Evolutionary conservation across 2,113 vertebrate species (phyloP).

Genomic region (Cariama cristata): DNA sequence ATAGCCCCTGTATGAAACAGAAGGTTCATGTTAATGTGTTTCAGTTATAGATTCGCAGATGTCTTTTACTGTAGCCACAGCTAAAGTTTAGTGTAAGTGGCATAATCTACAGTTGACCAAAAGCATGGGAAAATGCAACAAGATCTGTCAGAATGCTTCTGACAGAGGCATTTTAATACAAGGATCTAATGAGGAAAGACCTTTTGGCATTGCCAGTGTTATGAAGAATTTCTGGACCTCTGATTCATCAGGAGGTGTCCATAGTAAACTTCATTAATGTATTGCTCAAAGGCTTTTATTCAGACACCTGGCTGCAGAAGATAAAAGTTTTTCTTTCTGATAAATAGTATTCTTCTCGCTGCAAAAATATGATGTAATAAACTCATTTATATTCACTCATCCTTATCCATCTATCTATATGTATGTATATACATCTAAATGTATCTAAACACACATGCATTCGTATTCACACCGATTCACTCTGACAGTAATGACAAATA

Average conservation of each 20-base stretch:
- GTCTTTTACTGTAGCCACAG: neutral
- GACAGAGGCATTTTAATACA: neutral
- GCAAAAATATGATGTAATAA: neutral
- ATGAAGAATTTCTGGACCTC: neutral
- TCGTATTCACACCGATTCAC: rapidly evolving
- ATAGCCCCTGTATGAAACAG: neutral
- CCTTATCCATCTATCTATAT: neutral
- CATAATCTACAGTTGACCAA: neutral
- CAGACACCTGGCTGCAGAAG: neutral
- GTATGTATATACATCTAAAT: rapidly evolving
- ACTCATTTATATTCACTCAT: neutral
- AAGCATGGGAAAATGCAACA: neutral
- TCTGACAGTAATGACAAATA: neutral
- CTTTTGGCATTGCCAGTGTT: neutral
- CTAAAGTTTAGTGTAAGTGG: neutral
- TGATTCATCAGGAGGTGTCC: neutral
- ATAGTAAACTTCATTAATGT: neutral
- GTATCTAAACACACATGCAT: neutral
- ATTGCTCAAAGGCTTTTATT: neutral
- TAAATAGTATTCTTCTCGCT: neutral
- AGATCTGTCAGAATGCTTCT: neutral
- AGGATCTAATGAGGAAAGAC: neutral
- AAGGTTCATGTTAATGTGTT: neutral
- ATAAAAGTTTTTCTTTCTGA: neutral
- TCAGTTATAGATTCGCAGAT: neutral